Conservation (phyloP, 2,113 vertebrate species). For the Lycocorax pyrrhopterus region DNA sequence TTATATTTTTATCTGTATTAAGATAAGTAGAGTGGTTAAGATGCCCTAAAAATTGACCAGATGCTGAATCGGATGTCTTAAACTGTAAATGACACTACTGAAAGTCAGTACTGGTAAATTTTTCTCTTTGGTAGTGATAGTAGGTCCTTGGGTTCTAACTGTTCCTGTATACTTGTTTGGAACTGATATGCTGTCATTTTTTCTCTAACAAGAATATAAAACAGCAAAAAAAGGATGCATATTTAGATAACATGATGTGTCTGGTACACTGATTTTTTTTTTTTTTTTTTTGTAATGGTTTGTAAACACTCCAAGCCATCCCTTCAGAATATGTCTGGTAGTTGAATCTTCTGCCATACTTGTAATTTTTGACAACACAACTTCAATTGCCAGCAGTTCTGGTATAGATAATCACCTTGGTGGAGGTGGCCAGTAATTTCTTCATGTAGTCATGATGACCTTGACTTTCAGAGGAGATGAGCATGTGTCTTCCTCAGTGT, state of each 20-base stretch:
- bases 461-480: not conserved
- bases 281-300: not conserved
- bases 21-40: not conserved
- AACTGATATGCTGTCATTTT: not conserved
- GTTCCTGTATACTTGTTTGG: not conserved
- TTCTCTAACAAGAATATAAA: not conserved
- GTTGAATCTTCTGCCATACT: not conserved
- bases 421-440: not conserved
- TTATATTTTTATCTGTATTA: not conserved
- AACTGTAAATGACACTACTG: not conserved
- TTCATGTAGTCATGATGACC: not conserved
- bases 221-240: not conserved
- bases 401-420: not conserved
- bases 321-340: not conserved
- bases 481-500: accelerated
- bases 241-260: not conserved
- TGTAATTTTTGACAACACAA: not conserved
- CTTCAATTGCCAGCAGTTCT: not conserved
- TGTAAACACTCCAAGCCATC: not conserved
- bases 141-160: not conserved
- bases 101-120: not conserved
- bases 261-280: not conserved
- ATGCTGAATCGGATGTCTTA: not conserved
- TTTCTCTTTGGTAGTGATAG: not conserved
- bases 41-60: not conserved